A percentile compares a stretch with the other conserved stretches of the same genome.
Conservation (phyloP, 2,888 invertebrate species). For the Ephialtes manifestator region DNA sequence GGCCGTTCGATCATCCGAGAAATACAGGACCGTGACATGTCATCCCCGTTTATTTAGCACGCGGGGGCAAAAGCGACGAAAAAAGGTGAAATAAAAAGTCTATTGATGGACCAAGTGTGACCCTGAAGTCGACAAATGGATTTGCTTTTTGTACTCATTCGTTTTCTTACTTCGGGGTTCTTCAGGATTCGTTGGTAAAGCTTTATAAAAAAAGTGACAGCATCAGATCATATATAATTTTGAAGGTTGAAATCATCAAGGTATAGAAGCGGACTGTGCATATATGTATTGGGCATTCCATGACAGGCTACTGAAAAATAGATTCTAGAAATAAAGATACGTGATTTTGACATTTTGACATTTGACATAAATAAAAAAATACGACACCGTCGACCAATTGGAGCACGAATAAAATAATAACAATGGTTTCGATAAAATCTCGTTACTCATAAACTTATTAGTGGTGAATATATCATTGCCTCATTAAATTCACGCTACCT, state of each 20-base stretch:
- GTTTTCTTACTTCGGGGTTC: neutral
- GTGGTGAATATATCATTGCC: neutral
- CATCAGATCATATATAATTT: neutral
- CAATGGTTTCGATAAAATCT: too few species aligned
- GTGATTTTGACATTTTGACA: too few species aligned
- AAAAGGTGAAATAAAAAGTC: conserved; percentile 8
- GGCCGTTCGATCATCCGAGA: conserved; percentile 40
- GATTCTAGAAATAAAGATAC: neutral
- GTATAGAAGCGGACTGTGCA: neutral
- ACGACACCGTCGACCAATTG: too few species aligned
- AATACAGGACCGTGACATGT: conserved; percentile 5
- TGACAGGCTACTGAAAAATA: neutral
- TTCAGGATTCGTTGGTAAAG: neutral
- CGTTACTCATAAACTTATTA: too few species aligned
- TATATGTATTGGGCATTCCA: neutral
- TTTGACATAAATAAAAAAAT: too few species aligned
- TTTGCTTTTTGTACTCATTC: neutral
- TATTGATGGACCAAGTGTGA: conserved; percentile 17
- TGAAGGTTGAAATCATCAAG: neutral
- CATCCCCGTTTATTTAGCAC: neutral
- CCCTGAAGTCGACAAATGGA: conserved; percentile 18
- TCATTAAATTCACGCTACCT: neutral
- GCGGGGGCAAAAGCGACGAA: neutral
- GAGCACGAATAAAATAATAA: too few species aligned
- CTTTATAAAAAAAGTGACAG: neutral